Base-by-base conservation (phyloP, 2,797 vertebrate species). In the Uromys caudimaculatus region DNA sequence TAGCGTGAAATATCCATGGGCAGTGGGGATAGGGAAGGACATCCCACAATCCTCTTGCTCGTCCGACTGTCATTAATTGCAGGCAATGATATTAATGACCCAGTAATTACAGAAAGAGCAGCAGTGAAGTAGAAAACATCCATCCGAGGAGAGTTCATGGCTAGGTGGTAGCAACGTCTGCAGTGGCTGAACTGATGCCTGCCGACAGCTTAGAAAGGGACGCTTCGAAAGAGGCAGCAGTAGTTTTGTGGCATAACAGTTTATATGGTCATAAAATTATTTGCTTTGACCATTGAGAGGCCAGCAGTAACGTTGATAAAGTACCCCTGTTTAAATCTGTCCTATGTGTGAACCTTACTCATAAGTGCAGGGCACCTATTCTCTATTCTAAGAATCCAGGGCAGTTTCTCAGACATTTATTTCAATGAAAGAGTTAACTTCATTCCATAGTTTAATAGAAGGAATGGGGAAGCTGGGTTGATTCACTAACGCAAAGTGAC, bases 61-160 rank as follows among this genome's bases (percentile, higher is more conserved):
- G 95, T 96, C 98, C 97, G 95, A 91, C 98, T 98, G 98, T 98
- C 98, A 98, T 98, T 98, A 98, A 99, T 98, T 98, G 96, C 98
- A 97, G 95, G 98, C 99, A 98, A 99, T 99, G 99, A 99, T 99
- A 99, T 99, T 99, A 99, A 99, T 98, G 98, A 98, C 95, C 98
- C 96, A 93, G 97, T 99, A 98, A 99, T 99, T 98, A 98, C 98
- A 96, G 95, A 98, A 98, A 88, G 93, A 85, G 97, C 98, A 97
- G 98, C 98, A 95, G 96, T 98, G 98, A 98, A 98, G 99, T 98
- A 98, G 99, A 99, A 99, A 98, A 98, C 98, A 98, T 98, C 97
- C 97, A 98, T 98, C 95, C 96, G 98, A 98, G 96, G 98, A 89
- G 97, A 98, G 99, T 98, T 99, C 99, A 98, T 97, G 91, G 98